Percentiles rank a stretch among this genome's conserved stretches.
Evolutionary conservation across 2,888 invertebrate species (phyloP).

Genomic region (Sturmia bella): DNA sequence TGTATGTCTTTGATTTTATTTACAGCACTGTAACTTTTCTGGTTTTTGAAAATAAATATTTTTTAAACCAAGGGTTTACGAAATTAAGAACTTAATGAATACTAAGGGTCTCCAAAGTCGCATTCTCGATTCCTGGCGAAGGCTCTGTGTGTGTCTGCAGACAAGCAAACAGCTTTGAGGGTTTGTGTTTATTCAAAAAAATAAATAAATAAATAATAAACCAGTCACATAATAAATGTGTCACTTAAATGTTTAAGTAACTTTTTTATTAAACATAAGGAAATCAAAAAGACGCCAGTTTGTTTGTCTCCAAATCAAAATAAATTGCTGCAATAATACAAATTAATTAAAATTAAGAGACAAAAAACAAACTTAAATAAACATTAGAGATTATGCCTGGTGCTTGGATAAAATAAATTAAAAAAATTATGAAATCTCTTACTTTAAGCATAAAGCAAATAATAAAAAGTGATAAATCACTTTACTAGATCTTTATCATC

Average conservation of each 20-base stretch:
- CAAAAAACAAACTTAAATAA: slow-evolving; percentile 1
- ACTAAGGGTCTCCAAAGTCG: too few relatives aligned
- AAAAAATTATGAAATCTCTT: slow-evolving; percentile 51
- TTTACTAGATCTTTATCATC: slow-evolving; percentile 63
- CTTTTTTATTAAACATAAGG: slow-evolving; percentile 3
- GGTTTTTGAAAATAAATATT: too few relatives aligned
- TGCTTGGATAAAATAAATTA: slow-evolving; percentile 21
- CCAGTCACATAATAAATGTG: slow-evolving; percentile 43
- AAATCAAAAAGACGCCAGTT: slow-evolving; percentile 54
- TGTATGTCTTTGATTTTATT: too few relatives aligned
- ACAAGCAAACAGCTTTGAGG: too few relatives aligned
- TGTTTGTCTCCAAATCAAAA: slow-evolving; percentile 62
- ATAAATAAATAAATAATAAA: too few relatives aligned
- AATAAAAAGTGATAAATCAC: slow-evolving; percentile 70
- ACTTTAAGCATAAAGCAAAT: slow-evolving; percentile 19
- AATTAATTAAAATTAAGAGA: slow-evolving; percentile 58
- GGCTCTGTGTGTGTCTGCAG: too few relatives aligned
- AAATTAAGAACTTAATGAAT: too few relatives aligned
- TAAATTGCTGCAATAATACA: slow-evolving; percentile 67
- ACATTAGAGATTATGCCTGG: slow-evolving; percentile 36
- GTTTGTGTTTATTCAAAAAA: too few relatives aligned
- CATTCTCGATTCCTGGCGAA: too few relatives aligned
- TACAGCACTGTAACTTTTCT: too few relatives aligned
- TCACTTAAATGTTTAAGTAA: slow-evolving; percentile 47
- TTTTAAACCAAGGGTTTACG: too few relatives aligned